Base-by-base conservation (phyloP, 2,888 invertebrate species). In the Norana najaformis region DNA sequence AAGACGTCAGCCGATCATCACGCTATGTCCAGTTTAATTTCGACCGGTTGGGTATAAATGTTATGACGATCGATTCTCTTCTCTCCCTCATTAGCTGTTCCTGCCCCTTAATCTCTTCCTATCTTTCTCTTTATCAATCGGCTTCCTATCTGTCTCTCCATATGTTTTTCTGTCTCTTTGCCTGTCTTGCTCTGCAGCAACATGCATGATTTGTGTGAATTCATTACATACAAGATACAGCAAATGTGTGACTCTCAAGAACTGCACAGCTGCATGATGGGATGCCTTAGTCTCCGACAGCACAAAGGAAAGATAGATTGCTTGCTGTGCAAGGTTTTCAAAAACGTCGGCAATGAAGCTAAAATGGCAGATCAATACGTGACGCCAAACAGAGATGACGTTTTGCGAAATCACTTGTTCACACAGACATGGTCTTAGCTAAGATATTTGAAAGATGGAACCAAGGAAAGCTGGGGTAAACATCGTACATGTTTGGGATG, bases 211-310 rank as follows among this genome's bases (percentile, higher is more conserved):
- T 69, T n/a, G 69, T 69, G 69, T n/a, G 69, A 30, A 69, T 69
- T 69, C 69, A 69, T 69, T 69, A n/a, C 69, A 69, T 69, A 69
- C n/a, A 69, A 69, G 69, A 69, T 69, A 69, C n/a, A 69, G 69
- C 1, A n/a, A 69, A 69, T n/a, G 69, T 69, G 30, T n/a, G 69
- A 69, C 69, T n/a, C 69, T 69, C 69, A 69, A 69, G 69, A 69
- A 69, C 69, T n/a, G 69, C 69, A 69, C 69, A 69, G 30, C 69
- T 69, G 69, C 69, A 69, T 69, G 69, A 69, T 69, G 69, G 69
- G 69, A 69, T n/a, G 69, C 69, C 69, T 69, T 69, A 8, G 69
- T 69, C 69, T n/a, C 30, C 30, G 5, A 69, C 69, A 69, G 69
- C 11, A 69, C 69, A 69, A 69, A 69, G 69, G 69, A 69, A 69